Percentiles rank a stretch among this genome's conserved stretches.
These are phyloP conservation scores for Luidia sarsii DNA, from an alignment of 53 echinoderm and acorn worm genomes.

Conservation along the genomic window DNA sequence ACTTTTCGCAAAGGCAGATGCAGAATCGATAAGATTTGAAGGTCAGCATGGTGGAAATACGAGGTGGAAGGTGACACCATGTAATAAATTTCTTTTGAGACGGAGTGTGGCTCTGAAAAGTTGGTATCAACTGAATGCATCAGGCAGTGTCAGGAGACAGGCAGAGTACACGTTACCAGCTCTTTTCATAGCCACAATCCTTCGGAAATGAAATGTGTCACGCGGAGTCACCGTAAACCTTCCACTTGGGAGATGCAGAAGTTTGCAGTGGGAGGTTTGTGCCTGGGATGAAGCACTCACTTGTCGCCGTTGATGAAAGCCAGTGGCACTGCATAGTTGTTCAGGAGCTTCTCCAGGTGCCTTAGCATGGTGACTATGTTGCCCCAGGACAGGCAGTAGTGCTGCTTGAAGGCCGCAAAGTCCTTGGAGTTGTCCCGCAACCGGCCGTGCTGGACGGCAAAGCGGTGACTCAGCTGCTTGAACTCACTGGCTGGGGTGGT, in stretches of 20 bases:
- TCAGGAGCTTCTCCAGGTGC: constrained; percentile 80
- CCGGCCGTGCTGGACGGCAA: constrained; percentile 81
- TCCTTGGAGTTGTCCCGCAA: constrained; percentile 83
- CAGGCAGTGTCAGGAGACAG: no score
- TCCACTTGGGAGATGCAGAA: not conserved
- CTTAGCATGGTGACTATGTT: constrained; percentile 84
- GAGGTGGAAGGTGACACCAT: no score
- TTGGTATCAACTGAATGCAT: no score
- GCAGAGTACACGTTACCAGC: no score
- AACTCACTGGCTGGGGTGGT: constrained; percentile 99
- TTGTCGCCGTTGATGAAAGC: constrained; percentile 97
- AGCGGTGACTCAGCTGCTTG: constrained; percentile 84
- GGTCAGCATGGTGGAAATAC: no score
- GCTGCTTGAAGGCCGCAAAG: constrained; percentile 83
- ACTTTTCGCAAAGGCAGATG: no score
- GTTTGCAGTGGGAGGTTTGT: not conserved
- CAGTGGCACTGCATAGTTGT: constrained; percentile 83
- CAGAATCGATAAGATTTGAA: no score
- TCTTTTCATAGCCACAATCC: no score
- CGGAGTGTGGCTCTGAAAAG: no score
- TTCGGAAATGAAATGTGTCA: no score
- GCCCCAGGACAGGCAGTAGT: constrained; percentile 96
- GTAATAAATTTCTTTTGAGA: no score
- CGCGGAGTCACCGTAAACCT: no score
- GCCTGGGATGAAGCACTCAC: constrained; percentile 40